Evolutionary conservation across 37 sponge, comb jelly and placozoan species (phyloP).

Genomic region (Tethya wilhelma): DNA sequence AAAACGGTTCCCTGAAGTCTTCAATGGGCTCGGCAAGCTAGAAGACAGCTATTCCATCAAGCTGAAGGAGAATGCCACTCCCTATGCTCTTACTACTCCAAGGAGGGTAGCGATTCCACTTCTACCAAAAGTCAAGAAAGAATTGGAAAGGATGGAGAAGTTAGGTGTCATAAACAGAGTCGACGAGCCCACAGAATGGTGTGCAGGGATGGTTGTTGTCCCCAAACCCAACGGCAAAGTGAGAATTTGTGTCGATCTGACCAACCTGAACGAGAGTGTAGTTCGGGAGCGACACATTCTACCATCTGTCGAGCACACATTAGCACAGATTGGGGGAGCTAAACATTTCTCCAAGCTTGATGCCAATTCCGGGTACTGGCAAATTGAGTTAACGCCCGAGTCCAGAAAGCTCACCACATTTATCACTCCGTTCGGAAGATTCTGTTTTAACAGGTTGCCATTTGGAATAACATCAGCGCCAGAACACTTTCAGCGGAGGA

Average conservation of each 20-base stretch:
- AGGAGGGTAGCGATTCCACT: conserved; percentile 21
- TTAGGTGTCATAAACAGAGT: conserved; percentile 23
- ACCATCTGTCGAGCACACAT: no score
- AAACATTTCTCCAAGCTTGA: conserved; percentile 41
- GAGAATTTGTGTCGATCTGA: conserved; percentile 40
- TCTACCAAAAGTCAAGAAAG: conserved; percentile 1
- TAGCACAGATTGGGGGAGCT: conserved; percentile 17
- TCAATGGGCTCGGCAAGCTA: conserved; percentile 28
- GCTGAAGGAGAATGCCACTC: conserved; percentile 3
- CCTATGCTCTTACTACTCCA: conserved; percentile 34
- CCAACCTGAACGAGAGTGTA: conserved; percentile 26
- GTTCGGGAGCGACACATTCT: conserved; percentile 18
- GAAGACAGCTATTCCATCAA: conserved; percentile 9
- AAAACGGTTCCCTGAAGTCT: conserved; percentile 23
- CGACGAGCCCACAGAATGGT: conserved; percentile 37
- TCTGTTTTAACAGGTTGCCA: conserved; percentile 38
- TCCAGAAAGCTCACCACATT: conserved; percentile 36
- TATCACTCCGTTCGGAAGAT: conserved; percentile 45
- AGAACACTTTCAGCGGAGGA: conserved; percentile 46
- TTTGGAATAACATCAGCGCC: conserved; percentile 61
- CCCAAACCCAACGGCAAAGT: conserved; percentile 30
- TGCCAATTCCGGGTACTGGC: conserved; percentile 56
- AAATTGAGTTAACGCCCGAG: conserved; percentile 16
- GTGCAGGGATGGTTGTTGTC: conserved; percentile 34
- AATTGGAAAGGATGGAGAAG: conserved; percentile 23